Evolutionary conservation across 2,113 vertebrate genomes (phyloP).

Genomic region (Gymnogyps californianus): DNA sequence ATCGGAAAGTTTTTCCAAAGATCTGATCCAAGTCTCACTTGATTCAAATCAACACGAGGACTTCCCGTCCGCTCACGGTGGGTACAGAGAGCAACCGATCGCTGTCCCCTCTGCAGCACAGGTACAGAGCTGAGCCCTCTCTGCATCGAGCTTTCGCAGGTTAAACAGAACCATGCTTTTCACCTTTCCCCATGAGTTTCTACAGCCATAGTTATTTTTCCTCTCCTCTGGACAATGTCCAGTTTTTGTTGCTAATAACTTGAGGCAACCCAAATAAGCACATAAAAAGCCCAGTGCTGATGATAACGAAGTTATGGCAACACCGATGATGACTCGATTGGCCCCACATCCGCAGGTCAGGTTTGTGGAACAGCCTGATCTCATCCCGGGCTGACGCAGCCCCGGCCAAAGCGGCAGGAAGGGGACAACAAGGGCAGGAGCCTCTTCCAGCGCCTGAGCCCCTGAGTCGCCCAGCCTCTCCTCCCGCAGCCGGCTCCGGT

Average conservation of each 20-base stretch:
- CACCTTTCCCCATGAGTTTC: not conserved
- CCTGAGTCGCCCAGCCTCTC: not conserved
- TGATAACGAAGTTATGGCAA: not conserved
- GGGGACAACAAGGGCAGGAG: not conserved
- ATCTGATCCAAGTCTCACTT: not conserved
- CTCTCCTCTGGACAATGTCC: not conserved
- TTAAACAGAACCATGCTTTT: not conserved
- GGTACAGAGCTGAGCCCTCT: not conserved
- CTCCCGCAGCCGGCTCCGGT: not conserved
- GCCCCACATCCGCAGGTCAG: not conserved
- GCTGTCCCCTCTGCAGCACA: not conserved
- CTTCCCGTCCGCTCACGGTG: rapidly evolving
- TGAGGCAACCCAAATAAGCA: not conserved
- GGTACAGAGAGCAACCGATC: not conserved
- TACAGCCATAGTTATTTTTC: not conserved
- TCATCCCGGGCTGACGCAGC: rapidly evolving
- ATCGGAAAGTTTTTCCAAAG: not conserved
- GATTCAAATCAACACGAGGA: not conserved
- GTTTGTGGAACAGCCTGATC: not conserved
- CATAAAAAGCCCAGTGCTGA: not conserved
- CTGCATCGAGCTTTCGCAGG: not conserved
- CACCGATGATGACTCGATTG: not conserved
- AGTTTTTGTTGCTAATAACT: not conserved
- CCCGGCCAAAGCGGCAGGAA: rapidly evolving
- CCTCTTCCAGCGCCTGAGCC: not conserved